Percentiles rank a stretch among this genome's conserved stretches.
These are phyloP conservation scores for Anhinga anhinga DNA, from an alignment of 2,113 vertebrate species.

Conservation along the genomic window DNA sequence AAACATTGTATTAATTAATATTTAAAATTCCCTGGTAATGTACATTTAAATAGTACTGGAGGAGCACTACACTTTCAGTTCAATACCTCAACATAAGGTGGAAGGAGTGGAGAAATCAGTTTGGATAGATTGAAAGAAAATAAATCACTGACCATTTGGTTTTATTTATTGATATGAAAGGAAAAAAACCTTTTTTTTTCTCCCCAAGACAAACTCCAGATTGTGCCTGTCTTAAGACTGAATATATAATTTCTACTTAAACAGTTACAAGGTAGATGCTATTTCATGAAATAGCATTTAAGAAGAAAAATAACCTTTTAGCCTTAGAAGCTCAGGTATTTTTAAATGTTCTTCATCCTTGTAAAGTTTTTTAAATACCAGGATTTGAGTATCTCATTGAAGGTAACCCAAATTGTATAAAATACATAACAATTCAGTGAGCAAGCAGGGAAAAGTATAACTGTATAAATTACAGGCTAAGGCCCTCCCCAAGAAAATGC, in stretches of 20 bases:
- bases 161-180: background rate
- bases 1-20: background rate
- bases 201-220: background rate
- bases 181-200: background rate
- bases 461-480: background rate
- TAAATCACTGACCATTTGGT: background rate
- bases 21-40: background rate
- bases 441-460: background rate
- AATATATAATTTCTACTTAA: background rate
- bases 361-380: background rate
- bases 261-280: background rate
- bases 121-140: background rate
- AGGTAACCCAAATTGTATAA: background rate
- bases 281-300: background rate
- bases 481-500: background rate
- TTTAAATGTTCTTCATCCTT: background rate
- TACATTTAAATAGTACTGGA: background rate
- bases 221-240: background rate
- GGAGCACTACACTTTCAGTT: background rate
- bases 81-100: accelerated
- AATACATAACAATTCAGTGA: background rate
- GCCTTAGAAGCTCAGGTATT: background rate
- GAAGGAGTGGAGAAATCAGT: background rate
- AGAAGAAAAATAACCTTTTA: background rate
- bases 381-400: background rate